These are phyloP conservation scores for Micoletzkya japonica DNA, from an alignment of 2,888 invertebrate species.

Conservation along the genomic window DNA sequence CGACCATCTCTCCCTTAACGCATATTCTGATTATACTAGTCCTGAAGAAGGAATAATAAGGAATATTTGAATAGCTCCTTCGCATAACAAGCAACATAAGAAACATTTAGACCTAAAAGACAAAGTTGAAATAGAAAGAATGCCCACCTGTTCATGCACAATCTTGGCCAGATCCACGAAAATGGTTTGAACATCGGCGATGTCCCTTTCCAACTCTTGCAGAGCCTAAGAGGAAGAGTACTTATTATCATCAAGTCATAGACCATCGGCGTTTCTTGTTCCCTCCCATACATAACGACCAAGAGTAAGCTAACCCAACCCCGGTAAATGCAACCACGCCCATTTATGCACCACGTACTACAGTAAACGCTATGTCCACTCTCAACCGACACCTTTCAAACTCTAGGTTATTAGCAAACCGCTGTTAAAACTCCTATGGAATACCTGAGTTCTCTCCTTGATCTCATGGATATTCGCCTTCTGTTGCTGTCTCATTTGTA, in stretches of 20 bases:
- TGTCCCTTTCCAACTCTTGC: constrained; percentile 57
- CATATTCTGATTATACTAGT: background rate
- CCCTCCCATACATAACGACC: too few relatives aligned
- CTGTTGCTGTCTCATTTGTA: constrained; percentile 50
- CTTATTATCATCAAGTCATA: too few relatives aligned
- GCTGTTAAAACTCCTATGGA: too few relatives aligned
- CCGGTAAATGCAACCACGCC: too few relatives aligned
- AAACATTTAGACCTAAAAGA: background rate
- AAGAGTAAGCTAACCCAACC: too few relatives aligned
- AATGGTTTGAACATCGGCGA: constrained; percentile 59
- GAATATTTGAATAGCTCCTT: background rate
- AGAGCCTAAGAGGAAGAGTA: constrained; percentile 44
- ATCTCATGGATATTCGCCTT: constrained; percentile 52
- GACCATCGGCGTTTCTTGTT: too few relatives aligned
- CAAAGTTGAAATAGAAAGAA: background rate
- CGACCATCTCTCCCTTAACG: constrained; percentile 56
- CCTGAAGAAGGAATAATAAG: background rate
- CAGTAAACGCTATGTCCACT: too few relatives aligned
- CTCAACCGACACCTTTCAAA: too few relatives aligned
- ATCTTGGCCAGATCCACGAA: constrained; percentile 60
- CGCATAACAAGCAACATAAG: background rate
- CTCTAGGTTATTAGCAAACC: too few relatives aligned
- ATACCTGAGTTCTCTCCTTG: constrained; percentile 54
- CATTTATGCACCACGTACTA: too few relatives aligned
- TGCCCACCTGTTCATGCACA: constrained; percentile 57